Conservation (phyloP, 2,888 invertebrate genomes). For the Aleiodes leptofemur region DNA sequence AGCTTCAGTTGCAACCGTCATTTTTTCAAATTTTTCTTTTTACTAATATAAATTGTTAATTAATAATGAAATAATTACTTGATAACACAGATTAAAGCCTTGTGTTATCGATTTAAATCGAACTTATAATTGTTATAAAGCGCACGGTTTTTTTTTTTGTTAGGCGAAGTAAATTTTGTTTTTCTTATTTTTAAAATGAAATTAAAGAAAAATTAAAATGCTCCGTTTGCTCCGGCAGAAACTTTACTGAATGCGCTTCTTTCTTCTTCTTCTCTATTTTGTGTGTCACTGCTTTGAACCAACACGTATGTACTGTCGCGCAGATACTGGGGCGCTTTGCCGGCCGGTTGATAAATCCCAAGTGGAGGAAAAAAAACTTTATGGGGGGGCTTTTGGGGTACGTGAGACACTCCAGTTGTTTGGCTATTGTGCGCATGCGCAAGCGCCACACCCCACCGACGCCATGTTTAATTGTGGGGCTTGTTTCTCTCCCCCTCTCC, state of each 20-base stretch:
- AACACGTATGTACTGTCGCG: slow-evolving; percentile 30
- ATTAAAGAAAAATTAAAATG: slow-evolving; percentile 9
- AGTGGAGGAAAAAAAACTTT: neutral
- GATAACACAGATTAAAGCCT: no score
- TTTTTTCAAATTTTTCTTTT: slow-evolving; percentile 43
- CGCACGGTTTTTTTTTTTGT: no score
- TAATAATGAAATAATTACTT: slow-evolving; percentile 5
- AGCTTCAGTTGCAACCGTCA: slow-evolving; percentile 86
- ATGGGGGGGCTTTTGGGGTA: neutral
- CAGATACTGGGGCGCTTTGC: slow-evolving; percentile 44
- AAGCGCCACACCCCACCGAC: slow-evolving; percentile 70
- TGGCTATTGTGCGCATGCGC: slow-evolving; percentile 61
- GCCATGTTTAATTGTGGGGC: slow-evolving; percentile 67
- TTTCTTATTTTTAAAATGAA: neutral
- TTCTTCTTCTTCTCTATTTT: neutral
- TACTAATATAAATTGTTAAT: neutral
- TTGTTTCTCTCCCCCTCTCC: neutral
- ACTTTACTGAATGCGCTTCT: neutral
- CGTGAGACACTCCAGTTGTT: neutral
- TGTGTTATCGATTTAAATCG: neutral
- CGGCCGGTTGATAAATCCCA: slow-evolving; percentile 52
- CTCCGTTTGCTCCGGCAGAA: slow-evolving; percentile 25
- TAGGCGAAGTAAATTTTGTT: neutral
- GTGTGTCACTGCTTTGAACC: neutral
- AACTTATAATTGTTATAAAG: neutral